Evolutionary conservation across 2,888 invertebrate species (phyloP).

Genomic region (Cantharis flavilabris): DNA sequence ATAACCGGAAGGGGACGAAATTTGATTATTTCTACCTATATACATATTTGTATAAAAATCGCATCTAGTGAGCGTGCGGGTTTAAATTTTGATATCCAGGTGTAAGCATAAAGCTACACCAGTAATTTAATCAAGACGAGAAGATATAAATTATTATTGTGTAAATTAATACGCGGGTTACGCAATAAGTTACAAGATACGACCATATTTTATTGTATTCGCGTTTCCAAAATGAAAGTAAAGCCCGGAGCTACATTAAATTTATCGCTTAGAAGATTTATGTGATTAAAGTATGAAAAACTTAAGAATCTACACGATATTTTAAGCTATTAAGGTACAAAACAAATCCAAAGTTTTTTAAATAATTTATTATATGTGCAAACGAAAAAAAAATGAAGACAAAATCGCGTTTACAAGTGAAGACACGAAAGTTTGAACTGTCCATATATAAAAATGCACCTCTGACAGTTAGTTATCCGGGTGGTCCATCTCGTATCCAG

Average conservation of each 20-base stretch:
- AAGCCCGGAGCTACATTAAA: background rate
- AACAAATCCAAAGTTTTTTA: background rate
- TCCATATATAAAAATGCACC: conserved; percentile 19
- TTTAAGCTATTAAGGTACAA: background rate
- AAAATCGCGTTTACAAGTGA: background rate
- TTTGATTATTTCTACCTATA: no score
- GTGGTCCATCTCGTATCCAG: conserved; percentile 24
- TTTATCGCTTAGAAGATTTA: background rate
- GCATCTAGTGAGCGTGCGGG: background rate
- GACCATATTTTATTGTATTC: background rate
- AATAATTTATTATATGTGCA: background rate
- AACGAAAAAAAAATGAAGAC: background rate
- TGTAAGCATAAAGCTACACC: background rate
- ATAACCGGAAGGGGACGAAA: no score
- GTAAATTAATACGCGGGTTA: background rate
- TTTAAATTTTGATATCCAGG: background rate
- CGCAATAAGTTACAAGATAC: background rate
- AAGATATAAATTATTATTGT: background rate
- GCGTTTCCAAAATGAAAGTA: background rate
- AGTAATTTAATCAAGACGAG: background rate
- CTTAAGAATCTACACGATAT: background rate
- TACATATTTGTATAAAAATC: background rate
- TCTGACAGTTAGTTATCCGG: conserved; percentile 17
- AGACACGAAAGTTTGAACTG: background rate
- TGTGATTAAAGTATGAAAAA: background rate